Evolutionary conservation across 2,888 invertebrate genomes (phyloP), one percentile per base, ranked within the genome.

Genomic region (Meloe dianella): DNA sequence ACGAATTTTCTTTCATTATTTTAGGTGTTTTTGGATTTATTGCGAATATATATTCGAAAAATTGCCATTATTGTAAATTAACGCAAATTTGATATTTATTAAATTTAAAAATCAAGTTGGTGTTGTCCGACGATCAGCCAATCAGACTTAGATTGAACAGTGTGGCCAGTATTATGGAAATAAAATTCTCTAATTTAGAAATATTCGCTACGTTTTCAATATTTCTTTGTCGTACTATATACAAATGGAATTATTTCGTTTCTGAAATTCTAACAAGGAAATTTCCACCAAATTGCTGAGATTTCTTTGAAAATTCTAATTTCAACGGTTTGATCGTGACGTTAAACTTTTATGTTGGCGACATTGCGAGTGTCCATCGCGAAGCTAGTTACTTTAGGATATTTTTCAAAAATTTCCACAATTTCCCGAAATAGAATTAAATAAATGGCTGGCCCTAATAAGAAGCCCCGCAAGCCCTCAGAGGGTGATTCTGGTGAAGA

Each of bases 381-480:
- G 38, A 38, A 20, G 47, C 20, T 17, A 47, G 47, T 3, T n/a
- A n/a, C n/a, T n/a, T n/a, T n/a, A n/a, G n/a, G 38, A 38, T 3
- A 38, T 20, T 47, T 20, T 61, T 61, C 22, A 27, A 27, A 35
- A 24, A 38, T 38, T 38, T n/a, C 32, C 5, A 5, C 6, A 20
- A 4, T 2, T 14, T 14, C 14, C 9, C 7, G n/a, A n/a, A n/a
- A n/a, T n/a, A n/a, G n/a, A n/a, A n/a, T n/a, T n/a, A n/a, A n/a
- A 60, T 62, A 63, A 67, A 81, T 81, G 81, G 80, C 81, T 20
- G 80, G 80, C 24, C 75, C 80, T 22, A 73, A 69, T 6, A 81
- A 81, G 63, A 79, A 78, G 71, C 71, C 76, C 1, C 69, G 70
- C 54, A 73, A 72, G 60, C 71, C 72, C 7, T 61, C 71, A 1